Percentiles rank a stretch among this genome's conserved stretches.
phyloP scores from a whole-genome alignment of 2,797 vertebrate genomes.

The Mus minutoides region DNA sequence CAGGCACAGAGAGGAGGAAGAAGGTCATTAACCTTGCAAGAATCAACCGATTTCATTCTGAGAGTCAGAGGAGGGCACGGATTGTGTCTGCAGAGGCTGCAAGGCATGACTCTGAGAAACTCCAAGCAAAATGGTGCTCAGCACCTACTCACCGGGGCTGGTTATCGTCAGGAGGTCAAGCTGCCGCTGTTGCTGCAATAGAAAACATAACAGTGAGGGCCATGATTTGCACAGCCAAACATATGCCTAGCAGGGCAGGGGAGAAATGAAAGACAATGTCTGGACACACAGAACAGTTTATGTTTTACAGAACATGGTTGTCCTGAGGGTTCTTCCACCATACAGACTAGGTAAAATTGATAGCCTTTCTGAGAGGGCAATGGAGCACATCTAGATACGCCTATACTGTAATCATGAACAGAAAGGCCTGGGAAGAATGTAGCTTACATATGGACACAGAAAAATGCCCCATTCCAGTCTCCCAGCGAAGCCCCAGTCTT shows the following conservation, averaged over 20 bases:
- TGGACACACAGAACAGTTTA: conserved; percentile 74
- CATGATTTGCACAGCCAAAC: not conserved
- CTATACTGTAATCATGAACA: not conserved
- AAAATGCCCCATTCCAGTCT: not conserved
- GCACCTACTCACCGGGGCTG: conserved; percentile 93
- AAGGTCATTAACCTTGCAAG: not conserved
- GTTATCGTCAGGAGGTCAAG: conserved; percentile 98
- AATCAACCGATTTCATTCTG: conserved; percentile 82
- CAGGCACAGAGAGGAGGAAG: not conserved
- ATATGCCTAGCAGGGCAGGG: conserved; percentile 77
- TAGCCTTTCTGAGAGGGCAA: not conserved
- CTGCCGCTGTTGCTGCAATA: conserved; percentile 95
- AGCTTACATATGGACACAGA: not conserved
- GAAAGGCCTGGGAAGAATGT: not conserved
- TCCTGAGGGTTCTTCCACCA: conserved; percentile 21
- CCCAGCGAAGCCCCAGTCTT: not conserved
- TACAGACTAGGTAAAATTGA: not conserved
- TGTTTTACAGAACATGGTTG: conserved; percentile 72
- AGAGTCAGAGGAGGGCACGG: conserved; percentile 72
- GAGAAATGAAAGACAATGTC: conserved; percentile 70
- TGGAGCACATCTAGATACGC: not conserved
- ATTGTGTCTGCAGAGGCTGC: conserved; percentile 75
- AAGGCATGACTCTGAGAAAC: conserved; percentile 75
- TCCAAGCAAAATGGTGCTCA: not conserved
- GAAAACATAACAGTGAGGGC: conserved; percentile 84